phyloP scores from a whole-genome alignment of 1,140 invertebrate genomes.

The Pentalonia nigronervosa region DNA sequence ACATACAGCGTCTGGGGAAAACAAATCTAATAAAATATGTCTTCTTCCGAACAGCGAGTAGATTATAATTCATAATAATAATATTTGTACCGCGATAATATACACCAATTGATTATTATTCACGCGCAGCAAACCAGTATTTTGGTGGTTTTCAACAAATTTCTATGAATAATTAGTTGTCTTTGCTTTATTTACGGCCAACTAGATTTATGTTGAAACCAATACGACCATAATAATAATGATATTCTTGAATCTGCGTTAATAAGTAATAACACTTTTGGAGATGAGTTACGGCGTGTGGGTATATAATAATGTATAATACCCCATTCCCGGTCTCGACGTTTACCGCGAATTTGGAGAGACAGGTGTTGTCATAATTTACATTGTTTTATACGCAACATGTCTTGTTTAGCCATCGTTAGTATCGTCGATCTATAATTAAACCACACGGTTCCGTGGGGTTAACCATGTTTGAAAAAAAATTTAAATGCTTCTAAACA shows the following conservation, averaged over 20 bases:
- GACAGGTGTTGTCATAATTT: conserved; percentile 40
- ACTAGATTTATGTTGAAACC: background rate
- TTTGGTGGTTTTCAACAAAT: background rate
- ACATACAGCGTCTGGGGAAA: background rate
- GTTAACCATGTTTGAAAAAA: background rate
- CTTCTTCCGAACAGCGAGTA: background rate
- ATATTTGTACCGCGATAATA: background rate
- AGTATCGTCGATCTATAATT: conserved; percentile 28
- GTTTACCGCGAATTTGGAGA: background rate
- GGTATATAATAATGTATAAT: background rate
- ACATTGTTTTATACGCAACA: conserved; percentile 24
- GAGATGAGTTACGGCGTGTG: background rate
- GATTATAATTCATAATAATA: background rate
- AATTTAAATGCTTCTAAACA: background rate
- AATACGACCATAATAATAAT: background rate
- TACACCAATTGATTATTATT: conserved; percentile 19
- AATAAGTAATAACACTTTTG: background rate
- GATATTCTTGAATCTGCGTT: background rate
- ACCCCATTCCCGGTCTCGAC: background rate
- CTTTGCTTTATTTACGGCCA: background rate
- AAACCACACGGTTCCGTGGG: background rate
- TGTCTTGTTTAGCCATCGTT: conserved; percentile 3
- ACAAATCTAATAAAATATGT: conserved; percentile 26
- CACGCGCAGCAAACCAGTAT: conserved; percentile 6
- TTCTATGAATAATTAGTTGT: background rate